Conservation (phyloP, 2,113 vertebrate genomes). For the Vanacampus margaritifer region DNA sequence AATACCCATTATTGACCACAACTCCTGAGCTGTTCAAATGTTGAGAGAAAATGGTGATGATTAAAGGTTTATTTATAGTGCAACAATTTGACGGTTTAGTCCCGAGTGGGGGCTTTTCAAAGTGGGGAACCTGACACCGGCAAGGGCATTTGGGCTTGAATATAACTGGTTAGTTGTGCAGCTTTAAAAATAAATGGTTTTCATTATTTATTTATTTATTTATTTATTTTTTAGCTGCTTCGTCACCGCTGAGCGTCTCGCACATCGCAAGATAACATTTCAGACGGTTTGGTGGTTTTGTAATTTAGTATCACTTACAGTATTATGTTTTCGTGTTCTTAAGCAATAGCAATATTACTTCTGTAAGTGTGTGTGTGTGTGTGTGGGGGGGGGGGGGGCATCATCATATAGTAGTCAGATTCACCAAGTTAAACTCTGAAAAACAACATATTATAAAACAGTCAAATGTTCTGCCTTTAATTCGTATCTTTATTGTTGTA, state of each 20-base stretch:
- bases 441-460: too few relatives aligned
- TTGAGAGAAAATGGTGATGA: neutral
- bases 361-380: too few relatives aligned
- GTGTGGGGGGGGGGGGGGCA: too few relatives aligned
- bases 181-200: neutral
- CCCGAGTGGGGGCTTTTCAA: neutral
- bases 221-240: neutral
- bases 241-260: neutral
- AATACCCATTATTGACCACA: conserved; percentile 4
- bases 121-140: neutral
- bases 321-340: neutral
- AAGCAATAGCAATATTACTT: neutral
- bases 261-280: neutral
- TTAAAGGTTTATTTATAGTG: conserved; percentile 5
- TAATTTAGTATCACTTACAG: neutral
- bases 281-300: neutral
- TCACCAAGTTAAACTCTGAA: too few relatives aligned
- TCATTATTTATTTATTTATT: neutral
- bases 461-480: too few relatives aligned
- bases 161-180: neutral
- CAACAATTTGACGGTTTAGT: conserved; percentile 9
- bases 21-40: neutral
- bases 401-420: neutral
- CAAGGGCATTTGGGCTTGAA: neutral
- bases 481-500: too few relatives aligned